phyloP scores from a whole-genome alignment of 2,888 invertebrate genomes.

The Coelogynopora nodosa region DNA sequence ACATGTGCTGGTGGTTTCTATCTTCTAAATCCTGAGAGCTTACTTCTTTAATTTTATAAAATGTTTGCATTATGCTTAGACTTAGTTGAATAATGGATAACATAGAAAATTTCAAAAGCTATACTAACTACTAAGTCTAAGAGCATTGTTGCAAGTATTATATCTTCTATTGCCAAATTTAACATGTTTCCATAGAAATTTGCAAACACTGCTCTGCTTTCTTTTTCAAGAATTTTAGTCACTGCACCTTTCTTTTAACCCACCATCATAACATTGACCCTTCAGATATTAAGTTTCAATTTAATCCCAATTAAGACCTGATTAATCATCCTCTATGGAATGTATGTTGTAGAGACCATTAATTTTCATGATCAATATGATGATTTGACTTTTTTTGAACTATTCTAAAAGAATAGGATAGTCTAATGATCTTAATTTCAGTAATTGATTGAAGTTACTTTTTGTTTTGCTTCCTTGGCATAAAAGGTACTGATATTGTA shows the following conservation, averaged over 20 bases:
- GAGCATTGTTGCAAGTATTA: not conserved
- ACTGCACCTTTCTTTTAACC: not conserved
- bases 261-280: not conserved
- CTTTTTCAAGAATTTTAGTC: not conserved
- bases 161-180: not conserved
- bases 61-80: not conserved
- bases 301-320: not conserved
- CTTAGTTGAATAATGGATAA: not conserved
- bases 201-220: not conserved
- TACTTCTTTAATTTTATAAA: not conserved
- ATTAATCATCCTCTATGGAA: not conserved
- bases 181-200: not conserved
- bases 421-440: not conserved
- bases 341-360: not conserved
- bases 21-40: not conserved
- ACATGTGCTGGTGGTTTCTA: too few relatives aligned
- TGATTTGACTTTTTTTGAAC: not conserved
- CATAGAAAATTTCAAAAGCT: not conserved
- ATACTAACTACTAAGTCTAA: too few relatives aligned
- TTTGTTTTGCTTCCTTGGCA: not conserved
- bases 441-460: not conserved
- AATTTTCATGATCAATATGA: not conserved
- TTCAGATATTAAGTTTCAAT: not conserved
- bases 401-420: not conserved
- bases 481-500: not conserved